Conservation (phyloP, 2,113 vertebrate species). For the Choloepus hoffmanni region DNA sequence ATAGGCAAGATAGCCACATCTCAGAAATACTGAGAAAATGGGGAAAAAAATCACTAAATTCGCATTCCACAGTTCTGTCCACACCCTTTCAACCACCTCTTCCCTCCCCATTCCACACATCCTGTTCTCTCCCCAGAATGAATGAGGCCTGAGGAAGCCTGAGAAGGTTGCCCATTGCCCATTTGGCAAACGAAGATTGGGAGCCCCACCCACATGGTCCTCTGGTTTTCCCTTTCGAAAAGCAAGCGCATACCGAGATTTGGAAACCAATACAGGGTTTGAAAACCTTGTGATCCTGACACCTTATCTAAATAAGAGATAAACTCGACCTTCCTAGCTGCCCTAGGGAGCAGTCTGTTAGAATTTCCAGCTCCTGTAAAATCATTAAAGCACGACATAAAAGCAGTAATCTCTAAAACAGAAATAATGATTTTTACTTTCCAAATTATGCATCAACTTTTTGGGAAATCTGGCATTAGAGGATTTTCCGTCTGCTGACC, state of each 20-base stretch:
- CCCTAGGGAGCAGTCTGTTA: not conserved
- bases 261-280: not conserved
- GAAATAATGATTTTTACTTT: slow-evolving; percentile 21
- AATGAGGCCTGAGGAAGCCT: slow-evolving; percentile 28
- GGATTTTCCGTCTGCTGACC: slow-evolving; percentile 69
- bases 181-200: not conserved
- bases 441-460: slow-evolving; percentile 45
- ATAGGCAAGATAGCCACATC: not conserved
- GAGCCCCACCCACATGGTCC: not conserved
- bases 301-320: not conserved
- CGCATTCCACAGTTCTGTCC: not conserved
- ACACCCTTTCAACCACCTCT: not conserved
- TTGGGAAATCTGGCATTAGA: slow-evolving; percentile 57
- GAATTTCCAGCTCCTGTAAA: slow-evolving; percentile 60
- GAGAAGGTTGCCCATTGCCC: not conserved
- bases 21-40: not conserved
- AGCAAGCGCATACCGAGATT: not conserved
- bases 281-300: not conserved
- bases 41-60: not conserved
- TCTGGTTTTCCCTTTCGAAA: slow-evolving; percentile 62
- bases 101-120: not conserved
- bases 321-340: not conserved
- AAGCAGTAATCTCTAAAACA: slow-evolving; percentile 27
- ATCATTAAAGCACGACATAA: slow-evolving; percentile 58
- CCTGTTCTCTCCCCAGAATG: not conserved